Evolutionary conservation across 2,797 vertebrate species (phyloP), one percentile per base, ranked within the genome.

Genomic region (Glossophaga mutica): DNA sequence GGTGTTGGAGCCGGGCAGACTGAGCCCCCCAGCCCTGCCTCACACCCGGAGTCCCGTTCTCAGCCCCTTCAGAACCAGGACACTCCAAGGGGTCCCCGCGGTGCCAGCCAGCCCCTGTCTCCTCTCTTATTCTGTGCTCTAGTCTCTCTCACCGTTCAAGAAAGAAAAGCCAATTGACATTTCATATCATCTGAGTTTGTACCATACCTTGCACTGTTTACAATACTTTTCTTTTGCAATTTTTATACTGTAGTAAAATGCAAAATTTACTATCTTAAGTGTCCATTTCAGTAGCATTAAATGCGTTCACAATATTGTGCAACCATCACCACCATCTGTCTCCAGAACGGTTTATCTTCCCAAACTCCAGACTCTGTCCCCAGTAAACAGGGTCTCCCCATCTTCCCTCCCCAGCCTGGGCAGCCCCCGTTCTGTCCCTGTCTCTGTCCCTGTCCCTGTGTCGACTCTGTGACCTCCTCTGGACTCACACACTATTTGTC

Each of bases 61-160:
- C 26, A 9, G 5, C 21, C 18, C 19, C 0, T 1, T 10, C 26
- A 44, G 42, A 18, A 68, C 55, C 21, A 0, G n/a, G 42, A 37
- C 59, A 14, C 3, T 1, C 46, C 19, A 34, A 34, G 67, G 21
- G 21, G 29, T 4, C 11, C n/a, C 37, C 9, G 16, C 9, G 4
- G 1, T 0, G 1, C 3, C 55, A 2, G 15, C 9, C 1, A 67
- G 2, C 74, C 32, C 59, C 46, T 4, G 0, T 19, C 6, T 55
- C 81, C 65, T 85, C 77, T 44, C 7, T 2, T 9, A 34, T 1
- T 29, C 73, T 44, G 50, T 34, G 83, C 48, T 46, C 62, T 22
- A 4, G 4, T 21, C 22, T n/a, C 50, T 52, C 76, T 59, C 3
- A 22, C n/a, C 29, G 5, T 6, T 37, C 0, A n/a, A 10, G 46